A percentile compares a stretch with the other conserved stretches of the same genome.
These are phyloP conservation scores for Hipposideros larvatus DNA, from an alignment of 2,797 vertebrate species.

Conservation along the genomic window DNA sequence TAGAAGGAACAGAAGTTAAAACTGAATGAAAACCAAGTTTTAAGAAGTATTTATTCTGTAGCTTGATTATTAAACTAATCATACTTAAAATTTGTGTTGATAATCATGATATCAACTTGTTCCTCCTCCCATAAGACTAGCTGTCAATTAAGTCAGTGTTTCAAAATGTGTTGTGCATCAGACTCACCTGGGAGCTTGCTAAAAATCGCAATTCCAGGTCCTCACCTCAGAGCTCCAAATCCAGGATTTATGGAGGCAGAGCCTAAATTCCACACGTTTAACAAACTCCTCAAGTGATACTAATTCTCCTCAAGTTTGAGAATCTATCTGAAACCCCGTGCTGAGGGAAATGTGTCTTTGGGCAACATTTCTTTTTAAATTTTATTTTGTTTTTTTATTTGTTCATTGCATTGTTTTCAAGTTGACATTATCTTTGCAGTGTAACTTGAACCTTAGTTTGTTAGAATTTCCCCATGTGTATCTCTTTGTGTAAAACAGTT, in stretches of 20 bases:
- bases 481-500: conserved; percentile 4
- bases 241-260: neutral
- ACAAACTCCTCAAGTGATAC: neutral
- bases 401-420: conserved; percentile 24
- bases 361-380: neutral
- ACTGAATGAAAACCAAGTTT: conserved; percentile 15
- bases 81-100: neutral
- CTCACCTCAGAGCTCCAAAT: neutral
- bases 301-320: neutral
- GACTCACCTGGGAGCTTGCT: neutral
- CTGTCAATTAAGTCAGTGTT: neutral
- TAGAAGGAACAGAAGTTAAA: neutral
- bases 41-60: neutral
- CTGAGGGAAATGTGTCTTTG: neutral
- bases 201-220: neutral
- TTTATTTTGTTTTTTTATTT: neutral
- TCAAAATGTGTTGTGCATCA: neutral
- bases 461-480: neutral
- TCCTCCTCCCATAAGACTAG: neutral
- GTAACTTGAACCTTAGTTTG: neutral
- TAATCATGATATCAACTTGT: neutral
- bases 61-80: neutral
- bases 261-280: neutral
- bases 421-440: neutral
- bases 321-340: neutral